phyloP scores from a whole-genome alignment of 2,113 vertebrate genomes.

The Sinocyclocheilus anshuiensis region DNA sequence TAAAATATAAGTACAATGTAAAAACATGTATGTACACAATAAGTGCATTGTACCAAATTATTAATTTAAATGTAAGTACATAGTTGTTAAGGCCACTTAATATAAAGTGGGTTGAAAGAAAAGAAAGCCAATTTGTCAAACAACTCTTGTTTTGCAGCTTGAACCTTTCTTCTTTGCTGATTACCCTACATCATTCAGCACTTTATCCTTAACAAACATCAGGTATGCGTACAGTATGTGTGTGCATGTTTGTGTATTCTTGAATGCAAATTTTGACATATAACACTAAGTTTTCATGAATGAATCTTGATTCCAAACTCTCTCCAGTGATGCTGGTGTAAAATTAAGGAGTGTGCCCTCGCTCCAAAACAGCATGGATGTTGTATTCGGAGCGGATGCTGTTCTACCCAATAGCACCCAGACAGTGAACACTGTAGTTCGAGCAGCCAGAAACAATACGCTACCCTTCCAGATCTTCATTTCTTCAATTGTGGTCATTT shows the following conservation, averaged over 20 bases:
- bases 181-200: constrained; percentile 16
- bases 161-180: constrained; percentile 34
- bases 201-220: constrained; percentile 7
- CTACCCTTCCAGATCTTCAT: constrained; percentile 43
- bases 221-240: constrained; percentile 16
- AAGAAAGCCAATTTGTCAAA: background rate
- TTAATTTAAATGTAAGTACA: too few relatives aligned
- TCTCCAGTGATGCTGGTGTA: background rate
- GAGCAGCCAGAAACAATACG: constrained; percentile 25
- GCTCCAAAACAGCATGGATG: constrained; percentile 21
- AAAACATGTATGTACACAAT: too few relatives aligned
- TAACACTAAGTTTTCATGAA: too few relatives aligned
- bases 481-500: background rate
- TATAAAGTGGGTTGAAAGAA: too few relatives aligned
- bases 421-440: constrained; percentile 42
- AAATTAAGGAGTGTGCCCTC: background rate
- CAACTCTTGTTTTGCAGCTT: constrained; percentile 24
- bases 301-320: background rate
- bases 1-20: too few relatives aligned
- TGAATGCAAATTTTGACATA: background rate
- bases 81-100: too few relatives aligned
- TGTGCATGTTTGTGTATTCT: background rate
- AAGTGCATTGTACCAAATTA: too few relatives aligned
- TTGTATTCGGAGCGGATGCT: background rate
- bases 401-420: background rate